These are phyloP conservation scores for Pterocles orientalis DNA, from an alignment of 2,113 vertebrate genomes.

Conservation along the genomic window DNA sequence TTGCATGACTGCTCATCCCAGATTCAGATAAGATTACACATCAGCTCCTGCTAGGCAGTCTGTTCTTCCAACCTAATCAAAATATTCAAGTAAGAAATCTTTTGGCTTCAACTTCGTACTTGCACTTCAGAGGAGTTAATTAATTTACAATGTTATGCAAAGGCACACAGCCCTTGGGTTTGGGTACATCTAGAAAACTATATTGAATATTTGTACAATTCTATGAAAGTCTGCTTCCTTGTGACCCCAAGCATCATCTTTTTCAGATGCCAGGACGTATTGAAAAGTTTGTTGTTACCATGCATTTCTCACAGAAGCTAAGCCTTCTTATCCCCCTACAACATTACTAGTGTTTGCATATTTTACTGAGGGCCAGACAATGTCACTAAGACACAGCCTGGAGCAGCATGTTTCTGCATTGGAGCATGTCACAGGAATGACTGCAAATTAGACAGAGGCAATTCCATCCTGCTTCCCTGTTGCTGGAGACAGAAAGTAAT, in stretches of 20 bases:
- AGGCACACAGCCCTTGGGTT: not conserved
- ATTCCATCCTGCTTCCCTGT: slow-evolving; percentile 27
- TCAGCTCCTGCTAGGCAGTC: not conserved
- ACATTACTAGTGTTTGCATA: not conserved
- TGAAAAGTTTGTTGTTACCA: not conserved
- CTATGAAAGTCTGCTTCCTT: not conserved
- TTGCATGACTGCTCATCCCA: not conserved
- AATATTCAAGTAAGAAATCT: not conserved
- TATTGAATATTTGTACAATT: not conserved
- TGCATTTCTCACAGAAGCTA: not conserved
- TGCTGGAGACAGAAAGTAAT: slow-evolving; percentile 32
- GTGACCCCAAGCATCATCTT: not conserved
- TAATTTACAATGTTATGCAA: not conserved
- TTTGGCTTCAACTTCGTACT: not conserved
- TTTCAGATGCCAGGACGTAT: not conserved
- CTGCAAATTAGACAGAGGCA: slow-evolving; percentile 28
- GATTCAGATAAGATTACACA: not conserved
- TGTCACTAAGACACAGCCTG: not conserved
- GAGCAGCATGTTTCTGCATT: not conserved
- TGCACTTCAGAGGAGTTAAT: not conserved
- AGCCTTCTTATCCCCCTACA: not conserved
- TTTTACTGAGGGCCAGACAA: not conserved
- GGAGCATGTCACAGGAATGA: not conserved
- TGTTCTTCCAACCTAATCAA: not conserved
- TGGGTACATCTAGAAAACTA: not conserved